Evolutionary conservation across 2,797 vertebrate genomes (phyloP).

Genomic region (Rhinogobio ventralis): DNA sequence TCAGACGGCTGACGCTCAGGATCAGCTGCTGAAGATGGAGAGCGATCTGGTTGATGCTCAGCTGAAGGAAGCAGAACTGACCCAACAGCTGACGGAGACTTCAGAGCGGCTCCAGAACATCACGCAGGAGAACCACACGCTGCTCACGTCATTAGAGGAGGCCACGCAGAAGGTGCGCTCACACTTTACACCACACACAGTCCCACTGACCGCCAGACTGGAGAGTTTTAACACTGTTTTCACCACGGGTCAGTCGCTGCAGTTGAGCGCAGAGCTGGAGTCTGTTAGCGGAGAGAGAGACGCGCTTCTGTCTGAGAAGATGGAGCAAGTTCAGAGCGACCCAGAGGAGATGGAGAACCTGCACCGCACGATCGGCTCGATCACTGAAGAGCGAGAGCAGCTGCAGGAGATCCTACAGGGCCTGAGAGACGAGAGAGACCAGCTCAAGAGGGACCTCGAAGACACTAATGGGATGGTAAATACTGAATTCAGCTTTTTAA

Average conservation of each 20-base stretch:
- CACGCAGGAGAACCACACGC: constrained; percentile 30
- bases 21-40: constrained; percentile 58
- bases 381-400: constrained; percentile 78
- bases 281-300: constrained; percentile 57
- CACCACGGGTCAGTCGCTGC: not conserved
- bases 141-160: constrained; percentile 35
- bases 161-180: constrained; percentile 41
- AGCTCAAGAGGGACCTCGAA: constrained; percentile 66
- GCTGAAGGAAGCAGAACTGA: constrained; percentile 59
- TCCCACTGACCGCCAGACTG: not conserved
- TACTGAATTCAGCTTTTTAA: not conserved
- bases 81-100: constrained; percentile 51
- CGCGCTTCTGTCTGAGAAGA: constrained; percentile 50
- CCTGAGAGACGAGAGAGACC: constrained; percentile 70
- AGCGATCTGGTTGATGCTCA: constrained; percentile 50
- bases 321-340: constrained; percentile 3
- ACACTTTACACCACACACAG: not conserved
- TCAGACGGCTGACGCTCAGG: constrained; percentile 67
- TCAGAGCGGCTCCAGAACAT: constrained; percentile 60
- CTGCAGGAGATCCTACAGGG: constrained; percentile 70
- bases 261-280: constrained; percentile 60
- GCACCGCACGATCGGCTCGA: constrained; percentile 62
- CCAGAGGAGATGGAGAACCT: constrained; percentile 63
- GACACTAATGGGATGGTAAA: constrained; percentile 71
- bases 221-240: not conserved